Evolutionary conservation across 2,113 vertebrate species (phyloP), one percentile per base, ranked within the genome.

Genomic region (Corythoichthys intestinalis): DNA sequence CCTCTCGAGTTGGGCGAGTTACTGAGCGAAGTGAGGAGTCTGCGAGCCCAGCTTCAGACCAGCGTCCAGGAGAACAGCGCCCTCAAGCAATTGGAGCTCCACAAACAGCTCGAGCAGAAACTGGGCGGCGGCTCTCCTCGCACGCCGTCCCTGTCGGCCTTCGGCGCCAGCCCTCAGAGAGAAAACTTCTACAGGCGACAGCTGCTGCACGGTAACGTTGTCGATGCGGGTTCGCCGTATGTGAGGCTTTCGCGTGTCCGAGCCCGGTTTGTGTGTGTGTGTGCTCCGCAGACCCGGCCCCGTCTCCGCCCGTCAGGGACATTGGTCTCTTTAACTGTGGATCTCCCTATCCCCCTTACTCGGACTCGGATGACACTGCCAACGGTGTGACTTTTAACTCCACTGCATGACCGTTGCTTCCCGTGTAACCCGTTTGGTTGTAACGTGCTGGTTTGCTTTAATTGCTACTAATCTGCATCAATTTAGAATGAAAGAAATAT

Each of bases 251-350:
- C 75, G 72, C 71, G 57, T 80, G 59, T 75, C 69, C 81, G 67
- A 82, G 84, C 73, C 59, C 73, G 69, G 60, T 71, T 71, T 87
- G 73, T 81, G 77, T 35, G 17, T 88, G 12, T 86, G 78, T 91
- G 80, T 82, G 71, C 67, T 66, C 87, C 83, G 53, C 87, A 95
- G 95, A 94, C 83, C 90, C 93, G 1, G 92, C 90, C 74, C 93
- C 91, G 1, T 98, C 95, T 82, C 95, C 95, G 77, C 95, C 95
- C 0, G 95, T 96, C 80, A 92, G 94, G 68, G 95, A 98, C 54
- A 90, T 94, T 65, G 94, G 94, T 78, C 89, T 93, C 65, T 93
- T 90, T 83, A 91, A 91, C 76, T 83, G 89, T 65, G 89, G 87
- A 61, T 91, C 91, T 35, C 15, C 73, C 37, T 87, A 75, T 81